Percentiles rank a stretch among this genome's conserved stretches.
These are phyloP conservation scores for Mesocentrotus franciscanus DNA, from an alignment of 53 echinoderm and acorn worm genomes.

Conservation along the genomic window DNA sequence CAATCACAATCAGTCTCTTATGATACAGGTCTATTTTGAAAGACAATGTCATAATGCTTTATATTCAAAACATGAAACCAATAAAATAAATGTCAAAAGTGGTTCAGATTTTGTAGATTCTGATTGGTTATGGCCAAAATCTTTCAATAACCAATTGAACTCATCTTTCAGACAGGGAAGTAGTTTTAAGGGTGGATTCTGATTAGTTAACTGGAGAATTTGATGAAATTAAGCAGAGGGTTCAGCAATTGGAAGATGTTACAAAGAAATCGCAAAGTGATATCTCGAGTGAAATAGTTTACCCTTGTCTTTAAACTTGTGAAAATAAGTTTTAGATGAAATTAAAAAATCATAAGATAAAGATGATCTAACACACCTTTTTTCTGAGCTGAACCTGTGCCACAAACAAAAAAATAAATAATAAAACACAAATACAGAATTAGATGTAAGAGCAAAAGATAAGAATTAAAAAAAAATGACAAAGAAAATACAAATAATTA, in stretches of 20 bases:
- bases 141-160: background rate
- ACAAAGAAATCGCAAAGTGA: background rate
- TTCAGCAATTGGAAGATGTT: background rate
- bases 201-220: background rate
- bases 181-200: background rate
- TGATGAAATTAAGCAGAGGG: background rate
- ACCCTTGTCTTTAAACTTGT: background rate
- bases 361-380: conserved; percentile 66
- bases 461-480: background rate
- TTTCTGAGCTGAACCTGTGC: conserved; percentile 55
- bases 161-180: background rate
- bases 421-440: conserved; percentile 29
- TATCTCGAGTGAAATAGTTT: background rate
- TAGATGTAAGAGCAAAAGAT: background rate
- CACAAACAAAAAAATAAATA: conserved; percentile 32
- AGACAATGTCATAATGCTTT: background rate
- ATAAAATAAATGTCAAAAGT: background rate
- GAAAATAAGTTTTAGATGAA: background rate
- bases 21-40: background rate
- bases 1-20: background rate
- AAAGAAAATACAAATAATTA: background rate
- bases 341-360: background rate
- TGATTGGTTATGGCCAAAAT: background rate
- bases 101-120: background rate
- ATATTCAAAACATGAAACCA: background rate